These are phyloP conservation scores for Ctenopoma multispine DNA, from an alignment of 2,797 vertebrate genomes.

Conservation along the genomic window DNA sequence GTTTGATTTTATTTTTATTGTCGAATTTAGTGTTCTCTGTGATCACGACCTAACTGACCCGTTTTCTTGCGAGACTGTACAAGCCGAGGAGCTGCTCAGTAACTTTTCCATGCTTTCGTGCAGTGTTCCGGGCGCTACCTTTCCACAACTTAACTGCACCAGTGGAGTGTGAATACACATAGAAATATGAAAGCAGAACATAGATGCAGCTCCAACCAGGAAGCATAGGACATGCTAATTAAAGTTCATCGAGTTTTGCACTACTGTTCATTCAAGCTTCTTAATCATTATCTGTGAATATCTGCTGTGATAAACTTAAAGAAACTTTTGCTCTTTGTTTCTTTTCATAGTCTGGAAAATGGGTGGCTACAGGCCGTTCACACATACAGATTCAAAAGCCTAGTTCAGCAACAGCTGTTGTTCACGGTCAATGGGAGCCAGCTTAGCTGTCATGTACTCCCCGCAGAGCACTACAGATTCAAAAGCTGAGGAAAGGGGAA, in stretches of 20 bases:
- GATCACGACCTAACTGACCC: neutral
- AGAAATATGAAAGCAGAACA: conserved; percentile 54
- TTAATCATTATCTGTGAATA: conserved; percentile 18
- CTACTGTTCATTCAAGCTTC: conserved; percentile 10
- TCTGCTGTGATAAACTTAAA: no score
- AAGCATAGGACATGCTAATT: conserved; percentile 72
- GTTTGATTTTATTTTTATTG: no score
- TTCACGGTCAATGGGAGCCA: no score
- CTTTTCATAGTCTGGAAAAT: neutral
- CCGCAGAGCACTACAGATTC: no score
- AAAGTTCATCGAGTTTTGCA: conserved; percentile 13
- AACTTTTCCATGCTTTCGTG: neutral
- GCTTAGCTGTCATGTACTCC: no score
- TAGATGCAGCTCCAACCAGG: conserved; percentile 77
- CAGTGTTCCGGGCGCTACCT: conserved; percentile 20
- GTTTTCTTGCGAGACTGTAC: neutral
- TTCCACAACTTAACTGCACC: conserved; percentile 59
- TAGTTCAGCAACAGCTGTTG: no score
- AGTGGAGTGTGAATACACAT: conserved; percentile 66
- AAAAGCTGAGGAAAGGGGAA: no score
- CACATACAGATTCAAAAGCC: no score
- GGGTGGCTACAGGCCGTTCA: neutral
- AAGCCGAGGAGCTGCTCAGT: conserved; percentile 22
- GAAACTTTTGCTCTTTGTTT: neutral
- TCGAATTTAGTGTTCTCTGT: conserved; percentile 14